Evolutionary conservation across 2,113 vertebrate species (phyloP).

Genomic region (Cyphomyrus plagiostoma): DNA sequence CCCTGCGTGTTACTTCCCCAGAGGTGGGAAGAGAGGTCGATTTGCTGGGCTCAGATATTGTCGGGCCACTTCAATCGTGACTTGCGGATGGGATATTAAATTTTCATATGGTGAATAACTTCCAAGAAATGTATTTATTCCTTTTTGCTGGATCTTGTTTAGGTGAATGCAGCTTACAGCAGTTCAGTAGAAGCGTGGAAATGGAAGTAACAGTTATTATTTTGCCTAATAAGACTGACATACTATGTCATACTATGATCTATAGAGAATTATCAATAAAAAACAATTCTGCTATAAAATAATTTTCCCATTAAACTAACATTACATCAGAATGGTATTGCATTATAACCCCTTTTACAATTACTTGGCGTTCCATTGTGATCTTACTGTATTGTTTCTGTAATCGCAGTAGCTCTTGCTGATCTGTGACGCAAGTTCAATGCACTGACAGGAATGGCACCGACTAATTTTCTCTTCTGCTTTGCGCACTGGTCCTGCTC

Average conservation of each 20-base stretch:
- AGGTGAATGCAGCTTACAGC: not conserved
- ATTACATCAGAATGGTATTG: not conserved
- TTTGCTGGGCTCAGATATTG: not conserved
- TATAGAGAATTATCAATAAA: not conserved
- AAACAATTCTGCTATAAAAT: not conserved
- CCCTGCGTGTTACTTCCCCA: not conserved
- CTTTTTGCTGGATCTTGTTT: not conserved
- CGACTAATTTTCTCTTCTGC: not conserved
- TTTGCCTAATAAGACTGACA: not conserved
- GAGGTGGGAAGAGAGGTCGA: not conserved
- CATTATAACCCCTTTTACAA: not conserved
- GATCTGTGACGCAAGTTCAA: not conserved
- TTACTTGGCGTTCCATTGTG: not conserved
- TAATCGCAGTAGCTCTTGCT: not conserved
- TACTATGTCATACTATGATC: not conserved
- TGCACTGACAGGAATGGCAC: not conserved
- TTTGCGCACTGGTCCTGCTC: not conserved
- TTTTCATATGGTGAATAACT: not conserved
- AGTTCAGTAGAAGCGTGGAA: not conserved
- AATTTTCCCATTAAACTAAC: not conserved
- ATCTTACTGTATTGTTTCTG: not conserved
- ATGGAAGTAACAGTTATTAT: not conserved
- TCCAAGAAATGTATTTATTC: not conserved
- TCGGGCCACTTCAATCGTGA: not conserved
- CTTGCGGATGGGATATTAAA: conserved; percentile 15